These are phyloP conservation scores for Anticlea derivata DNA, from an alignment of 2,888 invertebrate genomes.

Conservation along the genomic window DNA sequence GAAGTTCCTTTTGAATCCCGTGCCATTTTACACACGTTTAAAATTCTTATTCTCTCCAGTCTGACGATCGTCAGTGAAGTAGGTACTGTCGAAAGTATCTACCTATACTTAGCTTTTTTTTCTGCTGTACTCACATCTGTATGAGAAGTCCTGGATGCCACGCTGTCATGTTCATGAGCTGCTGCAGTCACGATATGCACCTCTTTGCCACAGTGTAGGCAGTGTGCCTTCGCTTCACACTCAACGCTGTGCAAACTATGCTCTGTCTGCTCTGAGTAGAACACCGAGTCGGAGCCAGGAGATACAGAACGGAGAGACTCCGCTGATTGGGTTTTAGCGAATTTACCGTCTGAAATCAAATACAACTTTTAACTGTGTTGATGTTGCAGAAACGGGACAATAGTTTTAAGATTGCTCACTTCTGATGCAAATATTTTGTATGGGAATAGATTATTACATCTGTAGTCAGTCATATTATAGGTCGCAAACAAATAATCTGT, in stretches of 20 bases:
- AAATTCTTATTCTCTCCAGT: too few species aligned
- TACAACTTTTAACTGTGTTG: neutral
- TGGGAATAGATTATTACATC: too few species aligned
- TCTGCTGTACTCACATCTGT: conserved; percentile 64
- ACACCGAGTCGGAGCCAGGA: conserved; percentile 95
- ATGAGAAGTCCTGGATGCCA: conserved; percentile 72
- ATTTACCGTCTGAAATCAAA: conserved; percentile 65
- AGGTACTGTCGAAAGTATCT: too few species aligned
- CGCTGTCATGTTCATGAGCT: conserved; percentile 71
- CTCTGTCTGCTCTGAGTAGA: conserved; percentile 91
- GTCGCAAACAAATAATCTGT: too few species aligned
- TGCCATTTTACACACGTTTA: too few species aligned
- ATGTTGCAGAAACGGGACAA: too few species aligned
- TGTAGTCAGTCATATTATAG: too few species aligned
- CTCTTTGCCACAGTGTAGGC: conserved; percentile 93
- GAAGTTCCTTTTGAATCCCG: too few species aligned
- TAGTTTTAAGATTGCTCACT: too few species aligned
- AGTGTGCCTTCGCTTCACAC: conserved; percentile 86
- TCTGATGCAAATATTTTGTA: too few species aligned
- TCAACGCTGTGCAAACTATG: conserved; percentile 78
- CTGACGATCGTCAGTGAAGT: too few species aligned
- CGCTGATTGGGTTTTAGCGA: conserved; percentile 91
- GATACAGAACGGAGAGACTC: conserved; percentile 95
- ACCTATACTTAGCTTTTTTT: too few species aligned
- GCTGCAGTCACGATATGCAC: conserved; percentile 85